These are phyloP conservation scores for Limnothrissa miodon DNA, from an alignment of 2,113 vertebrate species.

Conservation along the genomic window DNA sequence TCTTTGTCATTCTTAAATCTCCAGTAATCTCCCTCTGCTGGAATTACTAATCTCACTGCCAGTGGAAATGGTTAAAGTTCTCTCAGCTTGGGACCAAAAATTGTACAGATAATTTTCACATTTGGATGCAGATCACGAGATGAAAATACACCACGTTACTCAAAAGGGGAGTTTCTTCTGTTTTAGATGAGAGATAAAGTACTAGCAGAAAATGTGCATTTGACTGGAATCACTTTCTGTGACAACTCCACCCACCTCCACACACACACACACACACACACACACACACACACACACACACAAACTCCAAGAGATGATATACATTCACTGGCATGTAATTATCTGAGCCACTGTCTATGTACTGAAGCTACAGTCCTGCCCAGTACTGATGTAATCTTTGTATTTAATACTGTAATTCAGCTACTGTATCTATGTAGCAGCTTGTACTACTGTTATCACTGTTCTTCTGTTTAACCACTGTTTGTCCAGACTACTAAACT, in stretches of 20 bases:
- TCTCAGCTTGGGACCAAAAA: slow-evolving; percentile 2
- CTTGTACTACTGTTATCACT: slow-evolving; percentile 67
- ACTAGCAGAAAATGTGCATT: not conserved
- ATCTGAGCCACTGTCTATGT: slow-evolving; percentile 24
- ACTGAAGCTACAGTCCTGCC: slow-evolving; percentile 23
- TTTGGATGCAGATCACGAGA: not conserved
- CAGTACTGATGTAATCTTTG: slow-evolving; percentile 22
- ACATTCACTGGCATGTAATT: slow-evolving; percentile 19
- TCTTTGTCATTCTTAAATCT: not conserved
- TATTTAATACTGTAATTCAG: slow-evolving; percentile 43
- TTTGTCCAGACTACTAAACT: slow-evolving; percentile 59
- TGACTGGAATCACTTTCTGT: not conserved
- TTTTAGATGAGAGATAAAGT: not conserved
- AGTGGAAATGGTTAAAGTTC: slow-evolving; percentile 42
- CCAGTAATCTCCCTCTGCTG: not conserved
- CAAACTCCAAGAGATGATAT: not conserved
- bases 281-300: slow-evolving; percentile 38
- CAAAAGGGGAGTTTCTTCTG: too few species aligned
- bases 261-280: slow-evolving; percentile 14
- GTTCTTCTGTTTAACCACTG: slow-evolving; percentile 38
- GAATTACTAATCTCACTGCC: slow-evolving; percentile 37
- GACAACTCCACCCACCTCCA: not conserved
- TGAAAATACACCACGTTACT: too few species aligned
- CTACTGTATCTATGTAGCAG: slow-evolving; percentile 63
- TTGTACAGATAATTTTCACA: slow-evolving; percentile 10